These are phyloP conservation scores for Bubo scandiacus DNA, from an alignment of 2,113 vertebrate species.

Conservation along the genomic window DNA sequence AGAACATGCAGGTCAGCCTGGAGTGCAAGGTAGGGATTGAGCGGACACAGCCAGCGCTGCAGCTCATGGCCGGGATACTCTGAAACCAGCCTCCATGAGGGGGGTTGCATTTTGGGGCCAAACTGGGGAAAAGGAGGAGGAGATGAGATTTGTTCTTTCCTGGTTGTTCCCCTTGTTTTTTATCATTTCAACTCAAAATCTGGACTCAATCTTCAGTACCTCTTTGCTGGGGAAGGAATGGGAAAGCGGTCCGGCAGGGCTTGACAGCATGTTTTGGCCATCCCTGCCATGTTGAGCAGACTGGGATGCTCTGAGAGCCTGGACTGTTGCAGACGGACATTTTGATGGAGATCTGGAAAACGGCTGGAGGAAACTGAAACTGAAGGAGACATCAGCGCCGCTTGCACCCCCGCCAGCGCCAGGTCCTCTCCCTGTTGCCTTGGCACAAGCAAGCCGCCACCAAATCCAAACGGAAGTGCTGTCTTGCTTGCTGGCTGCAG, in stretches of 20 bases:
- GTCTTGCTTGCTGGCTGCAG: neutral
- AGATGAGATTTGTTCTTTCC: neutral
- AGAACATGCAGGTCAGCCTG: neutral
- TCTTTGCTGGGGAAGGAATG: neutral
- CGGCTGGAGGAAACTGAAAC: neutral
- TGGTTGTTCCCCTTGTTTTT: neutral
- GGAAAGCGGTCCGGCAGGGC: no score
- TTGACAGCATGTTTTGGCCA: accelerated
- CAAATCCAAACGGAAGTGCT: neutral
- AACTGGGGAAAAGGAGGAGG: neutral
- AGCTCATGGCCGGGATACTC: accelerated
- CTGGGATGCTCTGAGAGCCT: neutral
- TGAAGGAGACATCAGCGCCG: neutral
- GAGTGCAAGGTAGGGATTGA: neutral
- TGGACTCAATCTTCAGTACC: neutral
- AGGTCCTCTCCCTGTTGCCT: neutral
- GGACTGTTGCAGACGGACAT: accelerated
- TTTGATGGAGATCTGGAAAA: neutral
- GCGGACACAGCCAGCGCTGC: accelerated
- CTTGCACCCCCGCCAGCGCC: accelerated
- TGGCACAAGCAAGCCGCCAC: neutral
- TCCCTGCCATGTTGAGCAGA: neutral
- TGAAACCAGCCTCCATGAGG: accelerated
- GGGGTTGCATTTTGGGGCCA: neutral
- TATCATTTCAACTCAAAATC: neutral